Evolutionary conservation across 2,888 invertebrate species (phyloP), one percentile per base, ranked within the genome.

Genomic region (Icerya purchasi): DNA sequence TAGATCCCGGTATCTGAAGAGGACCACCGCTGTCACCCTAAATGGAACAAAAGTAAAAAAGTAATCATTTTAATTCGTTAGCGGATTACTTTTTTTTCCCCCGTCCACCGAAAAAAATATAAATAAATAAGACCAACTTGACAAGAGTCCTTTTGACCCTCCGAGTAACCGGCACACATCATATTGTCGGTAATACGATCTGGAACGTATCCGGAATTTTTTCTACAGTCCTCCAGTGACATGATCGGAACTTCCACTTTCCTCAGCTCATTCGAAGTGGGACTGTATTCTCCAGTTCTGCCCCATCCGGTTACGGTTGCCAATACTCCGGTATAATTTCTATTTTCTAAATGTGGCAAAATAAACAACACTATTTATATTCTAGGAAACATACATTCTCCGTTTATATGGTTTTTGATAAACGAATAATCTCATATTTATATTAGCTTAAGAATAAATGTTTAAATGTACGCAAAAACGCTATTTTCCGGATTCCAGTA

Each of bases 1-100:
- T 73, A 51, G 80, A 18, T 63, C 79, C 77, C 36, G 74, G 69
- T 1, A 82, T 71, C 65, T 84, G 84, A 22, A 86, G 71, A 0
- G 86, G 85, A 21, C 86, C 86, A 5, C 86, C 86, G 61, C 85
- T 85, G 72, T 86, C 85, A 1, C 85, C 85, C 78, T 85, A 66
- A 61, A 71, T 68, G 62, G 23, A 14, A 36, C 36, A 50, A 50
- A 50, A 10, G 10, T 50, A 10, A 10, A n/a, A 50, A 10, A 10
- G 14, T 14, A 14, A n/a, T 14, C n/a, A 50, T 50, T 50, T 50
- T 14, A 50, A 14, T 14, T 14, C 50, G n/a, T 14, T 14, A 50
- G n/a, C 14, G 14, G 14, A 50, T 50, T 50, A n/a, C n/a, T n/a
- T n/a, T n/a, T n/a, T n/a, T n/a, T n/a, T n/a, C n/a, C n/a, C n/a